Evolutionary conservation across 2,113 vertebrate genomes (phyloP).

Genomic region (Upupa epops): DNA sequence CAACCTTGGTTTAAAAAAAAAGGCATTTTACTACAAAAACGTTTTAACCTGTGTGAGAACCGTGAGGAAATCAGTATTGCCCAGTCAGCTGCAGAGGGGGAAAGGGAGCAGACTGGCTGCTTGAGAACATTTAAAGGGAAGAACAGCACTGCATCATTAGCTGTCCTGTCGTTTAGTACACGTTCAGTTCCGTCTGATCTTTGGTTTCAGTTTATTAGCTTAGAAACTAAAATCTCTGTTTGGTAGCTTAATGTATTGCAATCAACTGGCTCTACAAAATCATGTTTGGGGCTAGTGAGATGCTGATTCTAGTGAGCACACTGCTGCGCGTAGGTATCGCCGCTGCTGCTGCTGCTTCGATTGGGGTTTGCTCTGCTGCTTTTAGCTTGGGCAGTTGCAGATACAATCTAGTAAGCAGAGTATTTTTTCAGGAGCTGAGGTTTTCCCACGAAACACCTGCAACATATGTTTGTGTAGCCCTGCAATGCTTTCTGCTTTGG

Average conservation of each 20-base stretch:
- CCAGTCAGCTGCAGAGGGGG: conserved; percentile 40
- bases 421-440: conserved; percentile 68
- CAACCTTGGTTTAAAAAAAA: conserved; percentile 57
- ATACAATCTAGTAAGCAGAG: conserved; percentile 63
- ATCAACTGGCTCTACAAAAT: conserved; percentile 5
- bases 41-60: conserved; percentile 55
- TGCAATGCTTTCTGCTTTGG: conserved; percentile 76
- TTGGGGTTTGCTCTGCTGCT: conserved; percentile 64
- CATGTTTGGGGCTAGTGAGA: conserved; percentile 27
- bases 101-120: conserved; percentile 64
- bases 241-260: conserved; percentile 48
- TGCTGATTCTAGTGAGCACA: conserved; percentile 72
- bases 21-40: conserved; percentile 69
- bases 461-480: conserved; percentile 80
- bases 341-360: conserved; percentile 16
- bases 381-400: conserved; percentile 74
- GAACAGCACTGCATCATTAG: conserved; percentile 59
- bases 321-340: neutral
- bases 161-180: conserved; percentile 45
- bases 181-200: conserved; percentile 56
- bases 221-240: neutral
- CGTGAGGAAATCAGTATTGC: conserved; percentile 69
- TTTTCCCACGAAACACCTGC: conserved; percentile 82
- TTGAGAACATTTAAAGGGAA: conserved; percentile 72
- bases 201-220: conserved; percentile 65